phyloP scores from a whole-genome alignment of 2,797 vertebrate species.

The Pipistrellus nathusii region DNA sequence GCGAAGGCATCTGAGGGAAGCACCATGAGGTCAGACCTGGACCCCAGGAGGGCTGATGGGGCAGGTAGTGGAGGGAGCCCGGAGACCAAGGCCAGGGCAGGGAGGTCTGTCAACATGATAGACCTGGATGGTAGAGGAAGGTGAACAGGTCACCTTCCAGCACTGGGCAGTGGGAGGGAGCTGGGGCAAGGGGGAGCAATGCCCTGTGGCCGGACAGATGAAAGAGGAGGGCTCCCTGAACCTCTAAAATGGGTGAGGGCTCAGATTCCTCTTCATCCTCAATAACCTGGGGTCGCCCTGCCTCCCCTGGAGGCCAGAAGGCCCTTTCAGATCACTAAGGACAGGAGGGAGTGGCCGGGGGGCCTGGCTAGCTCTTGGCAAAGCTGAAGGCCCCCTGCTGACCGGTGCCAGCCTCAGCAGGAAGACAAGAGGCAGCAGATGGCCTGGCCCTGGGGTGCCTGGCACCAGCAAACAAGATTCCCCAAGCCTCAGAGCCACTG shows the following conservation, averaged over 20 bases:
- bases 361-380: conserved; percentile 69
- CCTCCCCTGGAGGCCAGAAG: conserved; percentile 67
- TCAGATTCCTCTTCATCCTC: neutral
- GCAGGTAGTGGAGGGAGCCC: neutral
- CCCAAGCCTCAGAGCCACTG: neutral
- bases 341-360: conserved; percentile 55
- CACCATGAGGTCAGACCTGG: neutral
- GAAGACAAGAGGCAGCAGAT: conserved; percentile 81
- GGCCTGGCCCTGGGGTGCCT: conserved; percentile 76
- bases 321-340: conserved; percentile 71
- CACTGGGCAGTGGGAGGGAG: neutral
- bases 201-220: neutral
- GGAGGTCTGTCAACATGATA: neutral
- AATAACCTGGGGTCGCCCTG: neutral
- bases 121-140: neutral
- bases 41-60: neutral
- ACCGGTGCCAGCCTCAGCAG: conserved; percentile 77
- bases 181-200: neutral
- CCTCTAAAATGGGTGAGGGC: neutral
- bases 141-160: neutral
- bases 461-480: conserved; percentile 70
- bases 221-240: neutral
- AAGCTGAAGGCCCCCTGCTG: conserved; percentile 75
- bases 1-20: neutral
- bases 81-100: neutral